Percentiles rank a stretch among this genome's conserved stretches.
Conservation (phyloP, 1,140 invertebrate genomes). For the Drosophila bifasciata region DNA sequence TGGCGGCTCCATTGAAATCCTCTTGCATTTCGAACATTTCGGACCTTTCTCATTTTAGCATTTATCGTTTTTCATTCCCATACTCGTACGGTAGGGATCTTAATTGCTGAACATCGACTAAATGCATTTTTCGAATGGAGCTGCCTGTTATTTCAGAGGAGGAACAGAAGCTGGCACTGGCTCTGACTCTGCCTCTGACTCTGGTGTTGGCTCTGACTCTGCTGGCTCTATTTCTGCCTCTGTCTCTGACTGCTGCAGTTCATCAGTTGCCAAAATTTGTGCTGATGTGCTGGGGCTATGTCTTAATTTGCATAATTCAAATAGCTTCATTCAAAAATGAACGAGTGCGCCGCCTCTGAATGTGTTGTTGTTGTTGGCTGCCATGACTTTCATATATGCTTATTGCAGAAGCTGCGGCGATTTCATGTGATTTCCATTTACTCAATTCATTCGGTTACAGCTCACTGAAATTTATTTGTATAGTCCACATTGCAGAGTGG, state of each 20-base stretch:
- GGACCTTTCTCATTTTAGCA: constrained; percentile 50
- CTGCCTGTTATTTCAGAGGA: neutral
- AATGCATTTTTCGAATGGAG: constrained; percentile 49
- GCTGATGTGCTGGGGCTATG: too few relatives aligned
- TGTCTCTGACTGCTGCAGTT: constrained; percentile 1
- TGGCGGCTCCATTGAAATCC: constrained; percentile 31
- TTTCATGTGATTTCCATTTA: constrained; percentile 51
- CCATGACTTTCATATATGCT: constrained; percentile 54
- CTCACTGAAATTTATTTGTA: constrained; percentile 64
- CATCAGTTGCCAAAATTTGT: too few relatives aligned
- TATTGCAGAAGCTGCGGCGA: constrained; percentile 9
- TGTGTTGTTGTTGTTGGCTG: constrained; percentile 31
- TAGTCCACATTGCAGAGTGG: constrained; percentile 39
- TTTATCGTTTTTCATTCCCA: constrained; percentile 51
- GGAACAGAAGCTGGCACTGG: constrained; percentile 10
- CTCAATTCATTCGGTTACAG: constrained; percentile 41
- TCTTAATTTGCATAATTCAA: too few relatives aligned
- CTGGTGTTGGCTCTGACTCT: neutral
- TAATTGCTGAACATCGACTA: constrained; percentile 49
- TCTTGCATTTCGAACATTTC: constrained; percentile 13
- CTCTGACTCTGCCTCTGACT: constrained; percentile 4
- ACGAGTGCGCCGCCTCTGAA: constrained; percentile 33
- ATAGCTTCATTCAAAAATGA: neutral
- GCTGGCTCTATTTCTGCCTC: too few relatives aligned
- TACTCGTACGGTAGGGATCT: constrained; percentile 18